Conservation (phyloP, 2,888 invertebrate species). For the Pediacus dermestoides region DNA sequence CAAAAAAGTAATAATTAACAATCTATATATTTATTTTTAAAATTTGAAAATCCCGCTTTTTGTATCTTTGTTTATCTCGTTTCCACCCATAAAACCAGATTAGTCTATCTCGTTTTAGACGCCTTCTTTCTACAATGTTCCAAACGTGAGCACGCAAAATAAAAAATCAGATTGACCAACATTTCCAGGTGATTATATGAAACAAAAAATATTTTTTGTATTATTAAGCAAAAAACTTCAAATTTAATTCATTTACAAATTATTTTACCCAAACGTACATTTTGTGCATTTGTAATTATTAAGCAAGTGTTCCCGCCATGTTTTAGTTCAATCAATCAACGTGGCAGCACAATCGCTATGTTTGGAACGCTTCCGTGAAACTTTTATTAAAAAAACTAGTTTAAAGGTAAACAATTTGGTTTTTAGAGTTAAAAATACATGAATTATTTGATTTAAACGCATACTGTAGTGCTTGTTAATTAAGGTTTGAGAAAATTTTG, state of each 20-base stretch:
- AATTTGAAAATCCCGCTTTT: too few species aligned
- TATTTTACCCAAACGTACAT: not conserved
- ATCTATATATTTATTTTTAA: too few species aligned
- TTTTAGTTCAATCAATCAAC: slow-evolving; percentile 22
- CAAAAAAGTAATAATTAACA: too few species aligned
- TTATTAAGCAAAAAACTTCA: not conserved
- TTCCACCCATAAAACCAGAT: too few species aligned
- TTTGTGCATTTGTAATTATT: slow-evolving; percentile 1
- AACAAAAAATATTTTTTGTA: not conserved
- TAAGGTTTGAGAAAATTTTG: slow-evolving; percentile 25
- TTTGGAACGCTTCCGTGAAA: slow-evolving; percentile 38
- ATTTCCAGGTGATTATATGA: not conserved
- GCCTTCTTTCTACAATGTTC: slow-evolving; percentile 12
- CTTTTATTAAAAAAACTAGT: slow-evolving; percentile 31
- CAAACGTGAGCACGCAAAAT: slow-evolving; percentile 15
- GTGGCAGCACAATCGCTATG: slow-evolving; percentile 40
- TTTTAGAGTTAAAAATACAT: slow-evolving; percentile 17
- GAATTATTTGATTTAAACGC: slow-evolving; percentile 10
- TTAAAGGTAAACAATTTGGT: slow-evolving; percentile 32
- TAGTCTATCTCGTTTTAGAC: too few species aligned
- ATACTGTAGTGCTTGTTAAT: slow-evolving; percentile 24
- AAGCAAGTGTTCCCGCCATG: slow-evolving; percentile 30
- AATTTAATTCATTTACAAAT: slow-evolving; percentile 2
- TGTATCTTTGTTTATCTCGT: too few species aligned
- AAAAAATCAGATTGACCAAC: slow-evolving; percentile 12